phyloP scores from a whole-genome alignment of 1,140 invertebrate genomes.

The Bursaphelenchus mucronatus region DNA sequence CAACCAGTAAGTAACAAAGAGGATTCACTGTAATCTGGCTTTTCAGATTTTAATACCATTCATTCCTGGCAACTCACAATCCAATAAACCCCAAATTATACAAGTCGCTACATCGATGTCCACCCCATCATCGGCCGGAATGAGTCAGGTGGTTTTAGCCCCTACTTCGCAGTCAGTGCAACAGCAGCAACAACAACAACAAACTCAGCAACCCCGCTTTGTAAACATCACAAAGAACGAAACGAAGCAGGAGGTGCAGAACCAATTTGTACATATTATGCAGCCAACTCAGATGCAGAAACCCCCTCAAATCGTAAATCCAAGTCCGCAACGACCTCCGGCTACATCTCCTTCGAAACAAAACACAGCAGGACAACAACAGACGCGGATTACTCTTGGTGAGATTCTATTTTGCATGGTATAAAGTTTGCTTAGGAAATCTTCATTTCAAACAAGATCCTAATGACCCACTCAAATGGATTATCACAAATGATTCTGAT shows the following conservation, averaged over 20 bases:
- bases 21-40: neutral
- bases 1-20: conserved; percentile 19
- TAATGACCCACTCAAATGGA: conserved; percentile 61
- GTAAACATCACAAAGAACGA: no score
- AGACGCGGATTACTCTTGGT: conserved; percentile 59
- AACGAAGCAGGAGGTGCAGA: neutral
- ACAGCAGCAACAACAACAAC: no score
- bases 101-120: conserved; percentile 14
- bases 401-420: conserved; percentile 1
- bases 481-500: conserved; percentile 50
- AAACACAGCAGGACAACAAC: neutral
- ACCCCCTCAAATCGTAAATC: neutral
- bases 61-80: conserved; percentile 6
- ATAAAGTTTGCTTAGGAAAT: conserved; percentile 49
- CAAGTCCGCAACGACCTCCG: neutral
- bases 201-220: no score
- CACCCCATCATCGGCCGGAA: neutral
- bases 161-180: no score
- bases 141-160: no score
- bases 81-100: conserved; percentile 19
- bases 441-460: conserved; percentile 59
- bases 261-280: conserved; percentile 28
- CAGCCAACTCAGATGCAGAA: conserved; percentile 18
- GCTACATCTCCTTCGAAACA: conserved; percentile 4
- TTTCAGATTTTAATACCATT: conserved; percentile 23